Percentiles rank a stretch among this genome's conserved stretches.
These are phyloP conservation scores for Danaus plexippus DNA, from an alignment of 1,140 invertebrate genomes.

Conservation along the genomic window DNA sequence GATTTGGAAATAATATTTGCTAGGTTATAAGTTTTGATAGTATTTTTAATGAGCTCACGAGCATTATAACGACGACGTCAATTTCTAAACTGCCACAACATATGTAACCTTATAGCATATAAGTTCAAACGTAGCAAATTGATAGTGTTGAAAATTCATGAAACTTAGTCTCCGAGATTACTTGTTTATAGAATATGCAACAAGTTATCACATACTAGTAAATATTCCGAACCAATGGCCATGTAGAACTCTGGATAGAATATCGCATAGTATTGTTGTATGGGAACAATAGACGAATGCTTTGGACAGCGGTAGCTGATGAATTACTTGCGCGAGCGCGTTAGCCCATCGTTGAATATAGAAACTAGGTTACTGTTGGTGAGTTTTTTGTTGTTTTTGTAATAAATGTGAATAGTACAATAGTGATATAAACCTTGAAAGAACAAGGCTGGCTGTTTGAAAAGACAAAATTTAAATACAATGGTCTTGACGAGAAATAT, in stretches of 20 bases:
- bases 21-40: no score
- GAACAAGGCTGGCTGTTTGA: no score
- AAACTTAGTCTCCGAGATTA: slow-evolving; percentile 9
- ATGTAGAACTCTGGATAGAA: slow-evolving; percentile 9
- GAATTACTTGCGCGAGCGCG: slow-evolving; percentile 22
- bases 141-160: slow-evolving; percentile 15
- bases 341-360: slow-evolving; percentile 18
- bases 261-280: slow-evolving; percentile 16
- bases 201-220: slow-evolving; percentile 13
- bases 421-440: slow-evolving; percentile 15
- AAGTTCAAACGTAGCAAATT: no score
- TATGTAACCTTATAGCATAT: no score
- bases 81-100: no score
- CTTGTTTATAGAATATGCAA: slow-evolving; percentile 16
- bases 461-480: no score
- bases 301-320: slow-evolving; percentile 24
- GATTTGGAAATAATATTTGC: no score
- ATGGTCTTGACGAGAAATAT: no score
- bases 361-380: slow-evolving; percentile 17
- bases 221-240: slow-evolving; percentile 15
- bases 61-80: no score
- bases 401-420: slow-evolving; percentile 17
- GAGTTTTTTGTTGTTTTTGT: slow-evolving; percentile 4
- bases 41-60: no score
- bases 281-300: slow-evolving; percentile 23